These are phyloP conservation scores for Drosophila barbarae DNA, from an alignment of 2,888 invertebrate species.

Conservation along the genomic window DNA sequence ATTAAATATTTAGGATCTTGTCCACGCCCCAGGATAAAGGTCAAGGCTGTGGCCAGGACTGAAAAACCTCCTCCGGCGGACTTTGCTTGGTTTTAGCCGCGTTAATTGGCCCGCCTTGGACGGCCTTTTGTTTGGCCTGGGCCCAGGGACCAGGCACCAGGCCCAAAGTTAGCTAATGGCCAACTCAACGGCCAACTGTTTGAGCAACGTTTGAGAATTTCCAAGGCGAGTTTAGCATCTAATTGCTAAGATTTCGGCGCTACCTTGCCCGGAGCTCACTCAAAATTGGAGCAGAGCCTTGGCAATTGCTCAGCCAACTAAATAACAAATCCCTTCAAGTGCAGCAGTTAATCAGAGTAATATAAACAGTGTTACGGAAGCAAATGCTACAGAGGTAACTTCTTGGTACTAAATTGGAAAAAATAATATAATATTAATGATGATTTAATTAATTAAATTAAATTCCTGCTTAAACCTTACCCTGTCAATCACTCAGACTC, in stretches of 20 bases:
- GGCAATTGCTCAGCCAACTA: constrained; percentile 3
- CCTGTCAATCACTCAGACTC: background rate
- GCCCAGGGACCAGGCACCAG: constrained; percentile 1
- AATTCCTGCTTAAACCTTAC: background rate
- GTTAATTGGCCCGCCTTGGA: constrained; percentile 62
- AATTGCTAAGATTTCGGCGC: constrained; percentile 30
- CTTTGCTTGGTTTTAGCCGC: constrained; percentile 58
- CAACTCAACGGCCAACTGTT: constrained; percentile 61
- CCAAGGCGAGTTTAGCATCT: constrained; percentile 35
- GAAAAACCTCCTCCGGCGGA: constrained; percentile 45
- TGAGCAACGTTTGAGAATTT: constrained; percentile 67
- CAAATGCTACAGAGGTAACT: background rate
- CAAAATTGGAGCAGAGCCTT: constrained; percentile 25
- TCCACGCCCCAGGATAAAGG: constrained; percentile 66
- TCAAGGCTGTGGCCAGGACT: constrained; percentile 64
- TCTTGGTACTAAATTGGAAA: background rate
- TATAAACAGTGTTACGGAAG: background rate
- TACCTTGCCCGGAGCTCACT: constrained; percentile 28
- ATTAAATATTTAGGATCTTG: constrained; percentile 68
- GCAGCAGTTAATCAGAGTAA: constrained; percentile 6
- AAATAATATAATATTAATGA: background rate
- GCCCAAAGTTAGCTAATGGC: constrained; percentile 59
- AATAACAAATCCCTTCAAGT: constrained; percentile 12
- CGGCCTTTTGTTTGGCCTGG: constrained; percentile 58
- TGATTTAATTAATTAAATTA: background rate